Evolutionary conservation across 2,888 invertebrate species (phyloP), one percentile per base, ranked within the genome.

Genomic region (Ennomos fuscantarius): DNA sequence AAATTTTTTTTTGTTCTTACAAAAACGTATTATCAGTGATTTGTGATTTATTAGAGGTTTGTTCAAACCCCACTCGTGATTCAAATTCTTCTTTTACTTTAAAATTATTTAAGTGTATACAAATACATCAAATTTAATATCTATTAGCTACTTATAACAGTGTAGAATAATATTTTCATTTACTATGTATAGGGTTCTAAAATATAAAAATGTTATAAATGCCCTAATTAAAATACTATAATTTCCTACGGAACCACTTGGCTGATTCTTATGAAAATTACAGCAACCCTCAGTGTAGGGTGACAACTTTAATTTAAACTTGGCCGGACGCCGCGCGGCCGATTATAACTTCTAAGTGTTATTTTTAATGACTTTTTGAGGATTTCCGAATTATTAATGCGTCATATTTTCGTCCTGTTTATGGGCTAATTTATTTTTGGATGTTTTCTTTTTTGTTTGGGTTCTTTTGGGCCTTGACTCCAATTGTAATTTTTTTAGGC

Each of bases 231-330:
- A 15, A 24, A 24, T 24, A 24, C 24, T 24, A 3, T 2, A 15
- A 15, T 42, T 55, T 54, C 50, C 47, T 72, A 72, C 76, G 64
- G 77, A 65, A 69, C 76, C 74, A 36, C 55, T 12, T 15, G 3
- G 32, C 47, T 60, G 60, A 70, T 70, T 60, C 65, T 61, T 13
- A 8, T 65, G 50, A 42, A 56, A 62, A 66, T 52, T 62, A 48
- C 59, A 56, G 65, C 63, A 73, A 73, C 74, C 76, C 74, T 66
- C 72, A 47, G 45, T 68, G 73, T 72, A 73, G 79, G 82, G 78
- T 82, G 89, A 88, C 89, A 89, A 88, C 80, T 85, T 84, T 84
- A 89, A 89, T 89, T 89, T 88, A 89, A 89, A 87, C 77, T 89
- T 88, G 71, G 68, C 65, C 73, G 79, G 79, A 77, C 82, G 78